phyloP scores from a whole-genome alignment of 2,888 invertebrate genomes.

The Cancer borealis region DNA sequence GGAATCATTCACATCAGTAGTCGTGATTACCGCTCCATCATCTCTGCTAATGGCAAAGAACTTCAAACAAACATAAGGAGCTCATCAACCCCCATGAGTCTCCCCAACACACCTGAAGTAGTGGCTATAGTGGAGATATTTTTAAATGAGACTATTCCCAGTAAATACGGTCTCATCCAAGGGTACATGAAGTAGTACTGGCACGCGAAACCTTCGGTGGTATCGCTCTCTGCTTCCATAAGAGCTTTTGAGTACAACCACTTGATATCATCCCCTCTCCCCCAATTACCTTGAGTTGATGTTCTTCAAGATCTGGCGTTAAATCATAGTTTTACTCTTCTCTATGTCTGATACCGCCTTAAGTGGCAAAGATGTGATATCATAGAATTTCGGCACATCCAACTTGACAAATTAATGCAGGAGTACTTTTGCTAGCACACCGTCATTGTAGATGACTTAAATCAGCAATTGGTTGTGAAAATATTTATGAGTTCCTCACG shows the following conservation, averaged over 20 bases:
- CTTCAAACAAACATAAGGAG: not conserved
- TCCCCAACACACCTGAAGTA: not conserved
- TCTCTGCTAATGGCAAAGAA: not conserved
- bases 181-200: no score
- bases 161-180: not conserved
- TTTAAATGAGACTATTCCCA: not conserved
- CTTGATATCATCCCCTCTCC: not conserved
- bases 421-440: no score
- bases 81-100: not conserved
- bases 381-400: not conserved
- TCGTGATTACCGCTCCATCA: no score
- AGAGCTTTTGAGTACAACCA: not conserved
- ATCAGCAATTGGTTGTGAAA: no score
- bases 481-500: no score
- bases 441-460: no score
- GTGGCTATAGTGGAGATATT: not conserved
- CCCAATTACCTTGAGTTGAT: not conserved
- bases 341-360: not conserved
- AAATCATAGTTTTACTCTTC: not conserved
- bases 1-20: no score
- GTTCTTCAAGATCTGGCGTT: not conserved
- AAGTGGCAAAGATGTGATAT: not conserved
- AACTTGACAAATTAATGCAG: not conserved
- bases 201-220: no score
- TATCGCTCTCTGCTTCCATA: no score